Percentiles rank a stretch among this genome's conserved stretches.
Evolutionary conservation across 2,797 vertebrate genomes (phyloP).

Genomic region (Euthynnus affinis): DNA sequence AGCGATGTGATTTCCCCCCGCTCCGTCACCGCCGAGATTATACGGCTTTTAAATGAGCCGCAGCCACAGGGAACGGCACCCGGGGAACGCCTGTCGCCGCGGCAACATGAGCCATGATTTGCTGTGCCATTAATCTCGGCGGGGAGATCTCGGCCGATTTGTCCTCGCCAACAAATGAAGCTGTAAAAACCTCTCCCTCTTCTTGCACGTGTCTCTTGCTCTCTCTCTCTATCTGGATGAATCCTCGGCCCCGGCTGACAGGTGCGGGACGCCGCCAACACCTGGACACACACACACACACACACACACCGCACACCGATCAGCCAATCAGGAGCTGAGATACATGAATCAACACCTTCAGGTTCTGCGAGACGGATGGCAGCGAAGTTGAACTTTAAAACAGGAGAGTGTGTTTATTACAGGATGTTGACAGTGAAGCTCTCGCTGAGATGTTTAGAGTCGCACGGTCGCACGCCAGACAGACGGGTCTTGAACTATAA

Average conservation of each 20-base stretch:
- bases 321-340: constrained; percentile 18
- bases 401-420: too few species aligned
- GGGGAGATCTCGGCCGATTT: constrained; percentile 74
- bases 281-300: not conserved
- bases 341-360: not conserved
- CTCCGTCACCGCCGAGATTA: constrained; percentile 71
- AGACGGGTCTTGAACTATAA: too few species aligned
- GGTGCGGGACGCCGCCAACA: too few species aligned
- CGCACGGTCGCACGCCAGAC: too few species aligned
- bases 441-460: too few species aligned
- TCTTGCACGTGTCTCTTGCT: constrained; percentile 24
- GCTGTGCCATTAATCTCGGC: constrained; percentile 79
- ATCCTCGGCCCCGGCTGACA: constrained; percentile 10
- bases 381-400: too few species aligned
- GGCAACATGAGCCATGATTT: constrained; percentile 77
- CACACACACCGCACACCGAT: too few species aligned
- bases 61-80: constrained; percentile 67
- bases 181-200: constrained; percentile 61
- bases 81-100: constrained; percentile 71
- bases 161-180: constrained; percentile 74
- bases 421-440: not conserved
- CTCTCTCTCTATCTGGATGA: constrained; percentile 5
- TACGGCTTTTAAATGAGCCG: constrained; percentile 81
- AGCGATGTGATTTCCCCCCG: constrained; percentile 55
- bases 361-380: not conserved